Base-by-base conservation (phyloP, 2,888 invertebrate species). In the Eilema sororculum region DNA sequence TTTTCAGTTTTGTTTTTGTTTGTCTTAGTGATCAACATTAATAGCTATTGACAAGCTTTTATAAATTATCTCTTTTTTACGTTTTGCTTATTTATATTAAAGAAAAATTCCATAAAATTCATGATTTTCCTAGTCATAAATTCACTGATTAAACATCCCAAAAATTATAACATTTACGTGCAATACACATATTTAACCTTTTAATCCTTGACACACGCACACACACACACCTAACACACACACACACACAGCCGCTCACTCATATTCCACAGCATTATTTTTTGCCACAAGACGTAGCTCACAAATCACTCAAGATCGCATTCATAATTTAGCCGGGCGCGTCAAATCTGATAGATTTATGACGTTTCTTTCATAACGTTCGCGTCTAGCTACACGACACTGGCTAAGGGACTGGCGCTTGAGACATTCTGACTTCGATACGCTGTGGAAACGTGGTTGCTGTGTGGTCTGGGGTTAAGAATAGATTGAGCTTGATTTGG, bases 271-370 rank as follows among this genome's bases (percentile, higher is more conserved):
- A 67, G 72, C 74, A 81, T 79, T 77, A 77, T 82, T 82, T 83
- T 82, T 82, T 82, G 83, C 83, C 69, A 75, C 71, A 76, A 77
- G 77, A 69, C 76, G 68, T 77, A 78, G 77, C 85, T 83, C 89
- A 91, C 92, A 92, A 92, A 91, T 93, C 92, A 93, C 90, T 92
- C 91, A 91, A 83, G 87, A 85, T 83, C 83, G 82, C 87, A 86
- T 86, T 88, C 91, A 91, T 92, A 92, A 91, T 89, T 92, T 89
- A 89, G 87, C 86, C 82, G 76, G 80, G 81, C 87, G 80, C 86
- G 91, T 91, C 92, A 90, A 82, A 83, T 84, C 80, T 90, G 92
- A 93, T 90, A 90, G 90, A 93, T 92, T 93, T 93, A 92, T 91
- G 91, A 91, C 90, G 86, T 85, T 91, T 91, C 91, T 92, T 92